phyloP scores from a whole-genome alignment of 2,888 invertebrate genomes.

The Agrenia bidenticulata region DNA sequence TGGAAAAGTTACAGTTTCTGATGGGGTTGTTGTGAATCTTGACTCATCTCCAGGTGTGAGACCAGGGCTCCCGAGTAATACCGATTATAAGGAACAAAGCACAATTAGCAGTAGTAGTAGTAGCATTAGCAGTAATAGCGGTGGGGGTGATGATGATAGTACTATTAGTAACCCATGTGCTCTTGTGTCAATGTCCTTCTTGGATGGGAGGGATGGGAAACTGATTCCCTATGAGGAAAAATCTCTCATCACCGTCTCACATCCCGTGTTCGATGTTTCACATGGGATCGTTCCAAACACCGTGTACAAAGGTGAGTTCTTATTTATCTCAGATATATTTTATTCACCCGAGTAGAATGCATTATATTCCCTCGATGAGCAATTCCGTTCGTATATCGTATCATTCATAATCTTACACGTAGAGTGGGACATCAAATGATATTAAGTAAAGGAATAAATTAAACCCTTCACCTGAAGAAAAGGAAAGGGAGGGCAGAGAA shows the following conservation, averaged over 20 bases:
- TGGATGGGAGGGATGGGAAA: conserved; percentile 35
- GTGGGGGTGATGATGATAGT: conserved; percentile 1
- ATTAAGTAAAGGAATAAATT: too few relatives aligned
- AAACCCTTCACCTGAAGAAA: too few relatives aligned
- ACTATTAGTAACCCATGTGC: conserved; percentile 29
- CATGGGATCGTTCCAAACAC: conserved; percentile 48
- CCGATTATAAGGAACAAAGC: neutral
- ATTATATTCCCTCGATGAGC: too few relatives aligned
- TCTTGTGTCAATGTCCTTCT: conserved; percentile 33
- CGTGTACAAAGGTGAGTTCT: conserved; percentile 49
- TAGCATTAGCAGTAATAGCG: conserved; percentile 7
- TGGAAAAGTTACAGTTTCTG: neutral
- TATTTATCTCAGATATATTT: too few relatives aligned
- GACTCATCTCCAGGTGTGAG: conserved; percentile 18
- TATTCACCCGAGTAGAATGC: too few relatives aligned
- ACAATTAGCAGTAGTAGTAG: conserved; percentile 1
- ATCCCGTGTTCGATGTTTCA: conserved; percentile 46
- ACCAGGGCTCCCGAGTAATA: neutral
- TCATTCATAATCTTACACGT: too few relatives aligned
- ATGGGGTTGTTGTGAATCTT: conserved; percentile 21
- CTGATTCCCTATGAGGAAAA: conserved; percentile 46
- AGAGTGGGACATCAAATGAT: too few relatives aligned
- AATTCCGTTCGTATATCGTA: too few relatives aligned
- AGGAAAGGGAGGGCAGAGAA: too few relatives aligned
- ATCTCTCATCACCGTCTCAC: conserved; percentile 43